These are phyloP conservation scores for Tromatobia lineatoria DNA, from an alignment of 2,888 invertebrate species.

Conservation along the genomic window DNA sequence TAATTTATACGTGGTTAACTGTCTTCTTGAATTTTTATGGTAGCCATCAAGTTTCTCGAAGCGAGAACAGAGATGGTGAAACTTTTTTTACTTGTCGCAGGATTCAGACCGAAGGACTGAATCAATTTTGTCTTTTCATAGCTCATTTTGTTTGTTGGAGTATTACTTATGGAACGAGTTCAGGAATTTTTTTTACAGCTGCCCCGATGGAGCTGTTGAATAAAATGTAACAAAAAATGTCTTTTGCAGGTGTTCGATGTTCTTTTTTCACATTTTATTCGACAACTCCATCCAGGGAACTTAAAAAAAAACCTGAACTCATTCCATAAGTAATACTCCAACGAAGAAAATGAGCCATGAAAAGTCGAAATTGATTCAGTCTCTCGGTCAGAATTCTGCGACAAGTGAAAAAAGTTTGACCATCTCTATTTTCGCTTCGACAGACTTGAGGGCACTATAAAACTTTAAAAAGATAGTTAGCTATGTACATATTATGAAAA, in stretches of 20 bases:
- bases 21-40: conserved; percentile 10
- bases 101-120: conserved; percentile 34
- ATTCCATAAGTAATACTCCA: no score
- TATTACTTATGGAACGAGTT: no score
- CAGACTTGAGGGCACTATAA: conserved; percentile 10
- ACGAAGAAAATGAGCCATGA: no score
- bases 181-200: no score
- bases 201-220: no score
- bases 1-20: no score
- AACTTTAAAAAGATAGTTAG: not conserved
- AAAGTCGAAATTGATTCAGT: conserved; percentile 22
- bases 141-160: not conserved
- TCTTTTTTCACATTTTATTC: no score
- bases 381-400: conserved; percentile 24
- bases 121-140: conserved; percentile 25
- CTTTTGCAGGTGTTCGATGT: no score
- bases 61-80: conserved; percentile 15
- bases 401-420: conserved; percentile 38
- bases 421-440: conserved; percentile 8
- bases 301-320: no score
- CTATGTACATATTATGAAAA: conserved; percentile 7
- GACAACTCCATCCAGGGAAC: no score
- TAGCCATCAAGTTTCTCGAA: conserved; percentile 9
- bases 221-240: no score
- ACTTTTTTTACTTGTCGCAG: conserved; percentile 31